These are phyloP conservation scores for Leptinotarsa tumamoca DNA, from an alignment of 2,888 invertebrate genomes.

Conservation along the genomic window DNA sequence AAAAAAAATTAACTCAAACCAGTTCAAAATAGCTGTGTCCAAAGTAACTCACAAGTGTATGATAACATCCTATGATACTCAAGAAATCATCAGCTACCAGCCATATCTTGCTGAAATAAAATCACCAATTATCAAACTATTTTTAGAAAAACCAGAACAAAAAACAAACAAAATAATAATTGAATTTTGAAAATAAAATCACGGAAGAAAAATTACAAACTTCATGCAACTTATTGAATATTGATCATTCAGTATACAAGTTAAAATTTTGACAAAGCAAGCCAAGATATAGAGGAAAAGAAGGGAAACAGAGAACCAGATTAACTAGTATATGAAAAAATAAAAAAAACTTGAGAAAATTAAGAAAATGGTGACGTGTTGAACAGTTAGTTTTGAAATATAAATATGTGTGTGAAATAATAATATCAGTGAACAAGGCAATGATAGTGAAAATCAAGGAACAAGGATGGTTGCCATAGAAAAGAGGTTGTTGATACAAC, in stretches of 20 bases:
- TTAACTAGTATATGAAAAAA: not conserved
- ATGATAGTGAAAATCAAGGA: too few relatives aligned
- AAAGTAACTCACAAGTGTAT: not conserved
- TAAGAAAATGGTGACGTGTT: not conserved
- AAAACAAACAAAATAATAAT: not conserved
- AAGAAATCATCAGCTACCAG: not conserved
- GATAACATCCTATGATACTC: not conserved
- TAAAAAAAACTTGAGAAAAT: not conserved
- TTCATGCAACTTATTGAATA: not conserved
- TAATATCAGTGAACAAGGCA: too few relatives aligned
- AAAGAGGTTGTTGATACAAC: too few relatives aligned
- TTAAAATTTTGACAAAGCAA: not conserved
- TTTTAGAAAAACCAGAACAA: not conserved
- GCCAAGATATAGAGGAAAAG: not conserved
- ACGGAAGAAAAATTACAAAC: not conserved
- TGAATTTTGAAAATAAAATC: not conserved
- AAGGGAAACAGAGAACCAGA: not conserved
- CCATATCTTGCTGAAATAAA: not conserved
- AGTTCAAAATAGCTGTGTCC: not conserved
- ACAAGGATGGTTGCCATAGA: too few relatives aligned
- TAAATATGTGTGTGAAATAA: too few relatives aligned
- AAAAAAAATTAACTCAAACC: not conserved
- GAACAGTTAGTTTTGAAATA: too few relatives aligned
- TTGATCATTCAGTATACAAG: not conserved
- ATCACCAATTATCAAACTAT: not conserved